These are phyloP conservation scores for Scaptomyza cyrtandrae DNA, from an alignment of 2,888 invertebrate species.

Conservation along the genomic window DNA sequence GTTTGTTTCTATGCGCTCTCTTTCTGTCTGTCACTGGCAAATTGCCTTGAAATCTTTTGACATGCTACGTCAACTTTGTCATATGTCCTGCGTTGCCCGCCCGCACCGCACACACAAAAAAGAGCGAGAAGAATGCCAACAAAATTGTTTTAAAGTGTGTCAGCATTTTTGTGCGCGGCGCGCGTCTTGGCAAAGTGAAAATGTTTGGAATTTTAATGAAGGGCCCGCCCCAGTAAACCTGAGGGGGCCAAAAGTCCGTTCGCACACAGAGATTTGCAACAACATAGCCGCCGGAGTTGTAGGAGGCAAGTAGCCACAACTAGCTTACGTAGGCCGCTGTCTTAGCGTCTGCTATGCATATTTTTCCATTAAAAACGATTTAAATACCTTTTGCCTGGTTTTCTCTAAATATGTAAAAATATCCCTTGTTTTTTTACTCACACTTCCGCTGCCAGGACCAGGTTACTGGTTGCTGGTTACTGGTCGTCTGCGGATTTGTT, in stretches of 20 bases:
- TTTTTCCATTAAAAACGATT: conserved; percentile 79
- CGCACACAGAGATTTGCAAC: conserved; percentile 61
- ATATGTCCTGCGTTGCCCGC: conserved; percentile 67
- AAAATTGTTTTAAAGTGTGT: conserved; percentile 81
- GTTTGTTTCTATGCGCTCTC: neutral
- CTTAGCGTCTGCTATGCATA: conserved; percentile 66
- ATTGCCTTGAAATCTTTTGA: conserved; percentile 77
- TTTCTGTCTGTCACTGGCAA: conserved; percentile 47
- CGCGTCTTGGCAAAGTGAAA: conserved; percentile 67
- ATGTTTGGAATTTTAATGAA: conserved; percentile 78
- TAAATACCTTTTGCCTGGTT: conserved; percentile 65
- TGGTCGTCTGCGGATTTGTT: conserved; percentile 47
- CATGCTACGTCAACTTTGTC: conserved; percentile 78
- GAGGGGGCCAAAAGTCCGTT: conserved; percentile 57
- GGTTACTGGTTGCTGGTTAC: conserved; percentile 17
- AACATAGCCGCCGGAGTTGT: conserved; percentile 20
- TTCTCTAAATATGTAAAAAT: conserved; percentile 34
- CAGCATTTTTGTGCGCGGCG: conserved; percentile 64
- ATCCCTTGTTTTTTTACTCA: conserved; percentile 30
- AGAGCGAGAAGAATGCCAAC: conserved; percentile 53
- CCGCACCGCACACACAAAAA: neutral
- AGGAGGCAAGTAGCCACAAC: conserved; percentile 27
- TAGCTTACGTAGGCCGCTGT: conserved; percentile 58
- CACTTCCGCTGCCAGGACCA: conserved; percentile 24
- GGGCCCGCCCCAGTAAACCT: conserved; percentile 46